Evolutionary conservation across 23 tunicate species (phyloP).

Genomic region (Styela plicata): DNA sequence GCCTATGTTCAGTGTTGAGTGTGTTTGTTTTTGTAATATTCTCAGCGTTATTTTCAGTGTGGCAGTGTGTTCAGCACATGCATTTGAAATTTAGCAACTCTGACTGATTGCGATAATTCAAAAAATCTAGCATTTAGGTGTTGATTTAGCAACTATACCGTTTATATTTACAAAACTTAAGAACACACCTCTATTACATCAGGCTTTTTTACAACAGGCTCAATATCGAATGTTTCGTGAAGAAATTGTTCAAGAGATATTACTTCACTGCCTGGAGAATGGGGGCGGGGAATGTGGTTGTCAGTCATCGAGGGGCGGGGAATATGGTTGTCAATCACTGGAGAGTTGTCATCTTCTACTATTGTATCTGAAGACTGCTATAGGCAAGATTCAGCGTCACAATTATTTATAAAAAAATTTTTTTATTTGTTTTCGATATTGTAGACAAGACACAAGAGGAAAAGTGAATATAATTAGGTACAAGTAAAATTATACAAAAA

Average conservation of each 20-base stretch:
- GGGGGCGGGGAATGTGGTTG: background rate
- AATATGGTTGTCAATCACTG: no score
- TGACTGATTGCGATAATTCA: background rate
- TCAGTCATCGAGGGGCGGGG: background rate
- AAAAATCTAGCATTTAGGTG: background rate
- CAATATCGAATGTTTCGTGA: constrained; percentile 20
- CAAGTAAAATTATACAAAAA: background rate
- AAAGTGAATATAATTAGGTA: background rate
- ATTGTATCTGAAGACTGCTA: constrained; percentile 6
- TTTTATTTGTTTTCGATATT: background rate
- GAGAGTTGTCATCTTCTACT: background rate
- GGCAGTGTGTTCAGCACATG: no score
- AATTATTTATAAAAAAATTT: no score
- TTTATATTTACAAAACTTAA: background rate
- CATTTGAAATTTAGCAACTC: background rate
- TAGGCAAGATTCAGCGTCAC: no score
- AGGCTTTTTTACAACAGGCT: constrained; percentile 16
- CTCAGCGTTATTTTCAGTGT: no score
- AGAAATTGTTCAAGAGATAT: constrained; percentile 59
- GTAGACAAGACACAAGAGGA: background rate
- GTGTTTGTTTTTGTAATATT: no score
- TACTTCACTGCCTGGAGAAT: constrained; percentile 53
- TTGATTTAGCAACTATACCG: no score
- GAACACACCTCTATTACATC: constrained; percentile 4
- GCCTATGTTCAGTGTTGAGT: no score